Conservation (phyloP, 2,888 invertebrate genomes). For the Sepioteuthis lessoniana region DNA sequence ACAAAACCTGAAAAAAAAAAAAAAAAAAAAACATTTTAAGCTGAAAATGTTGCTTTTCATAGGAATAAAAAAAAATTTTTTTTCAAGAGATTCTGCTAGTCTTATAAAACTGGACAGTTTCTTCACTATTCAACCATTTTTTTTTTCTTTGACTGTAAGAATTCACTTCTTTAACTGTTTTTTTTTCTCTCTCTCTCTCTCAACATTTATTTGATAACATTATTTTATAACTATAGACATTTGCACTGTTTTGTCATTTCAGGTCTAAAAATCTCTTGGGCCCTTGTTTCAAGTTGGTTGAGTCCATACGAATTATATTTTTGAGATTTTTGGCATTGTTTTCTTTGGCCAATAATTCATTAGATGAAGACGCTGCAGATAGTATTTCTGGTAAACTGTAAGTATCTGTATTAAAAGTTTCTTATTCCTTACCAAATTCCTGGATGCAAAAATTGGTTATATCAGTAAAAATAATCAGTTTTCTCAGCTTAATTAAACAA, state of each 20-base stretch:
- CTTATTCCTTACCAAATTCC: too few relatives aligned
- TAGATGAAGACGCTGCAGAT: conserved; percentile 68
- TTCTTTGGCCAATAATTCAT: conserved; percentile 70
- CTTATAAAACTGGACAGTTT: too few relatives aligned
- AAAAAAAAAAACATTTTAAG: too few relatives aligned
- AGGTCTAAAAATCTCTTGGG: conserved; percentile 72
- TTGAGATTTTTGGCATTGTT: conserved; percentile 76
- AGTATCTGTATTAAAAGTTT: background rate
- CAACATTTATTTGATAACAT: background rate
- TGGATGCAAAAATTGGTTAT: too few relatives aligned
- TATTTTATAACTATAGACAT: background rate
- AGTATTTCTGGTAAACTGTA: background rate
- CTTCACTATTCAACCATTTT: too few relatives aligned
- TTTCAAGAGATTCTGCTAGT: too few relatives aligned
- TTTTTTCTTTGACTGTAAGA: too few relatives aligned
- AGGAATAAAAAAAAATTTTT: too few relatives aligned
- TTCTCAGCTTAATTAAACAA: too few relatives aligned
- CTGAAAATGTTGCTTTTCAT: too few relatives aligned
- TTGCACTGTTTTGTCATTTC: conserved; percentile 48
- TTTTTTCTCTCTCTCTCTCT: background rate
- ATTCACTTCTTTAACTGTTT: background rate
- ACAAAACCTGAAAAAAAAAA: too few relatives aligned
- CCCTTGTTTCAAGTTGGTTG: conserved; percentile 72
- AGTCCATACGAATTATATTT: conserved; percentile 74
- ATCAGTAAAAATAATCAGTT: too few relatives aligned